These are phyloP conservation scores for Cataglyphis livida DNA, from an alignment of 2,888 invertebrate species.

Conservation along the genomic window DNA sequence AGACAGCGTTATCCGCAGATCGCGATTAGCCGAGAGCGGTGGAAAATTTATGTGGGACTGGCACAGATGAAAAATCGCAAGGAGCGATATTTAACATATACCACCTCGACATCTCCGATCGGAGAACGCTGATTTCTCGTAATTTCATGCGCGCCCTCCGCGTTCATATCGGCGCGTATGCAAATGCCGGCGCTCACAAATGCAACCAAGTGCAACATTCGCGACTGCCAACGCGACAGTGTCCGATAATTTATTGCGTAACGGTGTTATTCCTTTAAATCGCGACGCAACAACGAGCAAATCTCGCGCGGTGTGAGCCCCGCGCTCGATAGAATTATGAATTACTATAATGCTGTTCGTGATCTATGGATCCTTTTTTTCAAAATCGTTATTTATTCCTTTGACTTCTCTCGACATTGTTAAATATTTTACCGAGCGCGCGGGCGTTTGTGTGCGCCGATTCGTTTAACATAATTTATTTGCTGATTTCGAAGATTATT, in stretches of 20 bases:
- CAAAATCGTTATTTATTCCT: conserved; percentile 42
- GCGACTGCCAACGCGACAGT: conserved; percentile 50
- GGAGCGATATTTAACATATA: conserved; percentile 47
- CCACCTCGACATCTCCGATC: conserved; percentile 44
- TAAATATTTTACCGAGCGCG: conserved; percentile 32
- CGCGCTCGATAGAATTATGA: conserved; percentile 45
- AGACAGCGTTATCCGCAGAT: conserved; percentile 46
- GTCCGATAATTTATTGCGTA: conserved; percentile 49
- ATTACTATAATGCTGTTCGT: conserved; percentile 39
- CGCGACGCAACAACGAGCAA: conserved; percentile 47
- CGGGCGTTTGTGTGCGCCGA: conserved; percentile 19
- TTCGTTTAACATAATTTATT: conserved; percentile 36
- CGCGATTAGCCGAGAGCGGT: conserved; percentile 51
- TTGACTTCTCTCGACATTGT: conserved; percentile 39
- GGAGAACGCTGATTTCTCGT: conserved; percentile 52
- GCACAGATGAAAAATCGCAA: conserved; percentile 46
- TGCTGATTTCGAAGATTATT: conserved; percentile 17
- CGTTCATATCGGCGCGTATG: conserved; percentile 29
- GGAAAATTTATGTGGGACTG: conserved; percentile 53
- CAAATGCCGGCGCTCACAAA: conserved; percentile 30
- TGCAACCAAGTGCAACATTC: conserved; percentile 54
- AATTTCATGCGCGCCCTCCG: conserved; percentile 50
- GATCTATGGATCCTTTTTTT: conserved; percentile 46
- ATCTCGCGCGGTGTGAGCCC: conserved; percentile 10
- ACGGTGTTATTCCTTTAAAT: conserved; percentile 54